Base-by-base conservation (phyloP, 2,888 invertebrate species). In the Pinctada fucata region DNA sequence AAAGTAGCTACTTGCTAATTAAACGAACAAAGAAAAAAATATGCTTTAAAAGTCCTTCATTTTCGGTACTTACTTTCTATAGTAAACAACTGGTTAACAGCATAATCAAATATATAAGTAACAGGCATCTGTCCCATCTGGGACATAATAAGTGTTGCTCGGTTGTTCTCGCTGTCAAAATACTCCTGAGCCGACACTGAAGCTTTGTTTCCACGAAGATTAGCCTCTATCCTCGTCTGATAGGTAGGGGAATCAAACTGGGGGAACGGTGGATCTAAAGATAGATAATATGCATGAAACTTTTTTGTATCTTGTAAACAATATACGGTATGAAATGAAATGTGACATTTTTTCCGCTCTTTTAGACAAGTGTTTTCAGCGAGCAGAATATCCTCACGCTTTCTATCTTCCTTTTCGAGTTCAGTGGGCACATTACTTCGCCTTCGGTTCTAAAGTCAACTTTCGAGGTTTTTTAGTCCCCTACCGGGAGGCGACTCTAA, bases 191-290 rank as follows among this genome's bases (percentile, higher is more conserved):
- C 83, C 0, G 82, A 75, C 5, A 84, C 80, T 0, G 84, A 84
- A 16, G 68, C 66, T 1, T 78, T 52, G 58, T 78, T 76, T 52
- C 85, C 84, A 1, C 84, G 66, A 10, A 86, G 78, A 67, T 85
- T 87, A 0, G 83, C 86, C 75, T 88, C 88, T 2, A 87, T 79
- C 6, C 84, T 75, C 4, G 83, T 81, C 72, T 84, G 83, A 78
- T 86, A 88, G 6, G 79, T 72, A 45, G 45, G 45, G 2, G 86
- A 85, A 58, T 58, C 58, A 2, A 87, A 71, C 3, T 64, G 51
- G 1, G 88, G 88, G 45, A 88, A 72, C 4, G 81, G 78, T 2
- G 88, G 88, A 65, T 72, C 82, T 82, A 47, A 16, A 75, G 65
- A 45, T 4, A 47, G 52, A 50, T 3, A 3, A 52, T 47, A 48